Percentiles rank a stretch among this genome's conserved stretches.
phyloP scores from a whole-genome alignment of 2,797 vertebrate genomes.

The Betta splendens region DNA sequence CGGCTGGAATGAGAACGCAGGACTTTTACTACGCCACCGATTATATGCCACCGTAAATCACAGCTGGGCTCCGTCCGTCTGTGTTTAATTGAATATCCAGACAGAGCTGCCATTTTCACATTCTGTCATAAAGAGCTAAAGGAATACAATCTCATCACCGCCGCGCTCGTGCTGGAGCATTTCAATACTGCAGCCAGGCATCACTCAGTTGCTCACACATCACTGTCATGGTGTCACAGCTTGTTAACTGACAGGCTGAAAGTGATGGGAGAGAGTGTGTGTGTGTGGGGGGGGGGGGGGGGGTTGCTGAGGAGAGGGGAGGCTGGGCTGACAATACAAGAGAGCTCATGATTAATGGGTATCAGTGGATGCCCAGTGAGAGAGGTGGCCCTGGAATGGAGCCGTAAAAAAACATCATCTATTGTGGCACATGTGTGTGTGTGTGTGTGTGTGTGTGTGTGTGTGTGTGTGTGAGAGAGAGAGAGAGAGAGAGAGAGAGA shows the following conservation, averaged over 20 bases:
- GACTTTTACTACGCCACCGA: slow-evolving; percentile 11
- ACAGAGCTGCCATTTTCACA: slow-evolving; percentile 52
- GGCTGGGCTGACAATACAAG: slow-evolving; percentile 66
- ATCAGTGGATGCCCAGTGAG: slow-evolving; percentile 69
- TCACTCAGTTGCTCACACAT: slow-evolving; percentile 72
- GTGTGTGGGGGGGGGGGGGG: slow-evolving; percentile 8
- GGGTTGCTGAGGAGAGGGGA: slow-evolving; percentile 18
- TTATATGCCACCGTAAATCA: slow-evolving; percentile 38
- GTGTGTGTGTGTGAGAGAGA: too few species aligned
- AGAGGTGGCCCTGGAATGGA: slow-evolving; percentile 55
- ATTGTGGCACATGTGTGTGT: slow-evolving; percentile 39
- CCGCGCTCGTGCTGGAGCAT: slow-evolving; percentile 45
- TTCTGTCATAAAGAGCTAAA: slow-evolving; percentile 49
- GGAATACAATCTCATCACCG: slow-evolving; percentile 62
- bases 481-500: too few species aligned
- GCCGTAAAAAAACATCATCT: slow-evolving; percentile 65
- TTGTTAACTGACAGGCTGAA: slow-evolving; percentile 78
- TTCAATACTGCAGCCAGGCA: slow-evolving; percentile 71
- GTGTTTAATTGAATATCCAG: slow-evolving; percentile 59
- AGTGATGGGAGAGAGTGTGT: slow-evolving; percentile 41
- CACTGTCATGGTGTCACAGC: slow-evolving; percentile 77
- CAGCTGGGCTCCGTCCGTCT: slow-evolving; percentile 15
- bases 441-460: background rate
- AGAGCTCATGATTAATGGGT: slow-evolving; percentile 81
- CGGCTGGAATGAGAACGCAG: slow-evolving; percentile 34